Percentiles rank a stretch among this genome's conserved stretches.
Conservation (phyloP, 2,113 vertebrate species). For the Oxygymnocypris stewartii region DNA sequence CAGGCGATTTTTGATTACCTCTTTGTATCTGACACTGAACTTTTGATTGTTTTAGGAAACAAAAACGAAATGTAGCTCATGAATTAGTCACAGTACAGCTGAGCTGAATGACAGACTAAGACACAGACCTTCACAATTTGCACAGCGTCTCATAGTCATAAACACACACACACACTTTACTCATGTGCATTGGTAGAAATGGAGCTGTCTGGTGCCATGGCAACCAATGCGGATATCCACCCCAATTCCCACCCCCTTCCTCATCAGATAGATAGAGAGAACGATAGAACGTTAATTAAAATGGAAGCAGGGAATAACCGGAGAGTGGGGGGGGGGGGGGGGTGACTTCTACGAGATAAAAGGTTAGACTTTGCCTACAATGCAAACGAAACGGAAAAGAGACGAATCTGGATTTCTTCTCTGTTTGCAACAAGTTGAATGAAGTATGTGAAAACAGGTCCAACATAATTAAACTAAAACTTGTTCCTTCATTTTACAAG, state of each 20-base stretch:
- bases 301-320: slow-evolving; percentile 49
- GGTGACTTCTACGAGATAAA: not conserved
- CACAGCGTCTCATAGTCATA: slow-evolving; percentile 35
- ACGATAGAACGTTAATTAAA: slow-evolving; percentile 66
- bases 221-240: slow-evolving; percentile 79
- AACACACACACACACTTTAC: slow-evolving; percentile 60
- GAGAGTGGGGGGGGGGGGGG: no score
- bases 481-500: not conserved
- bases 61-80: slow-evolving; percentile 20
- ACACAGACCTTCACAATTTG: slow-evolving; percentile 46
- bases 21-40: not conserved
- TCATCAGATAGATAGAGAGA: slow-evolving; percentile 59
- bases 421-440: slow-evolving; percentile 5
- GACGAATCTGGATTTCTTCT: not conserved
- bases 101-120: slow-evolving; percentile 45
- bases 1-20: not conserved
- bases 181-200: slow-evolving; percentile 73
- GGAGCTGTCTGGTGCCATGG: slow-evolving; percentile 82
- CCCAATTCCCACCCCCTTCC: slow-evolving; percentile 71
- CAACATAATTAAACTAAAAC: not conserved
- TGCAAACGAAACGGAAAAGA: slow-evolving; percentile 21
- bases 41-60: slow-evolving; percentile 12
- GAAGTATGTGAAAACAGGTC: not conserved
- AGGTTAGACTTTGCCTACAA: slow-evolving; percentile 21
- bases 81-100: slow-evolving; percentile 30